Evolutionary conservation across 2,113 vertebrate genomes (phyloP).

Genomic region (Balaeniceps rex): DNA sequence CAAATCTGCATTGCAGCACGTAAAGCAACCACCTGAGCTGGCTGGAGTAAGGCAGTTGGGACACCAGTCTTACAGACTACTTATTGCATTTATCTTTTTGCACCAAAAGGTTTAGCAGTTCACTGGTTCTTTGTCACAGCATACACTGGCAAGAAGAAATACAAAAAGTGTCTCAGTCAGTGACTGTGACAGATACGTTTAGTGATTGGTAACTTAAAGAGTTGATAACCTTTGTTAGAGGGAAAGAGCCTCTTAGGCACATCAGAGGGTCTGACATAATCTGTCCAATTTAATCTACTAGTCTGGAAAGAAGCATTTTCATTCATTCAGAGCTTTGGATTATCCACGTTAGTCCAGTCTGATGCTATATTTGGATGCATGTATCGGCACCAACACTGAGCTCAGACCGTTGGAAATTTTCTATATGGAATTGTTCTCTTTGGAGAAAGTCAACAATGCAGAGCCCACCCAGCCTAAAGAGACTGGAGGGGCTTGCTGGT

Average conservation of each 20-base stretch:
- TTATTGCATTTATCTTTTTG: not conserved
- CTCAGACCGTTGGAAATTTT: accelerated
- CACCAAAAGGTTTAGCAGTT: not conserved
- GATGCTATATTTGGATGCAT: not conserved
- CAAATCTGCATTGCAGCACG: not conserved
- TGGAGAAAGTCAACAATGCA: not conserved
- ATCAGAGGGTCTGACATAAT: not conserved
- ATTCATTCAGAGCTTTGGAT: not conserved
- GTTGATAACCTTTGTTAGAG: not conserved
- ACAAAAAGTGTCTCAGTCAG: no score
- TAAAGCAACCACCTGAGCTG: not conserved
- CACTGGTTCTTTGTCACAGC: not conserved
- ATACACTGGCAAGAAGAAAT: not conserved
- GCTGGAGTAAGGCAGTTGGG: not conserved
- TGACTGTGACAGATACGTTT: not conserved
- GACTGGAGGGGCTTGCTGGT: not conserved
- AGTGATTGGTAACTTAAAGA: not conserved
- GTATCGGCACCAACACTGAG: not conserved
- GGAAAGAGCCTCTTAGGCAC: not conserved
- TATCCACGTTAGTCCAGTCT: accelerated
- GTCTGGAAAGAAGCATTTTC: not conserved
- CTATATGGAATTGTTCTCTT: not conserved
- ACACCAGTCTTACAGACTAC: not conserved
- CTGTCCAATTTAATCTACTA: not conserved
- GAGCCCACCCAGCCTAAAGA: not conserved